A percentile compares a stretch with the other conserved stretches of the same genome.
Conservation (phyloP, 2,888 invertebrate species). For the Drosophila mettleri region DNA sequence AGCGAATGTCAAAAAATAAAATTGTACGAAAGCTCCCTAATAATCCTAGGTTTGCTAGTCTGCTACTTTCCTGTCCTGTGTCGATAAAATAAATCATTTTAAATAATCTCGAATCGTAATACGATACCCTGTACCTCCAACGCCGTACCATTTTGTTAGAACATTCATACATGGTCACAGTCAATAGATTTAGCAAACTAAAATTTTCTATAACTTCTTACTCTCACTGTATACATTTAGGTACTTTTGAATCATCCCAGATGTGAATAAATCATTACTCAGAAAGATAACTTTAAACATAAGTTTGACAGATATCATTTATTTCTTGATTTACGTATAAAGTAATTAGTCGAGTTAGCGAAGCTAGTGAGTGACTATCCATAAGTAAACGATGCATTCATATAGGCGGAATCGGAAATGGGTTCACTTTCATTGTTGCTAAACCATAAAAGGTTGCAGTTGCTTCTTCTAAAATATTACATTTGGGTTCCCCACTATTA, state of each 20-base stretch:
- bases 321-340: background rate
- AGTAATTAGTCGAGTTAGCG: background rate
- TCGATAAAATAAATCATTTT: background rate
- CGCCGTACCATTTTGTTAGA: too few species aligned
- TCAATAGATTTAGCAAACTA: background rate
- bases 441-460: too few species aligned
- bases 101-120: background rate
- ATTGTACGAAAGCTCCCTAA: slow-evolving; percentile 1
- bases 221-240: background rate
- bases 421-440: background rate
- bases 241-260: background rate
- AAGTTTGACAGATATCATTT: background rate
- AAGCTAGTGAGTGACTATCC: background rate
- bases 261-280: too few species aligned
- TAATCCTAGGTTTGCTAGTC: background rate
- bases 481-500: background rate
- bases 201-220: background rate
- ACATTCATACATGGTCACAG: too few species aligned
- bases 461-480: background rate
- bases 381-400: background rate
- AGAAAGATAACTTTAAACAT: too few species aligned
- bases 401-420: background rate
- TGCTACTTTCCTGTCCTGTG: background rate
- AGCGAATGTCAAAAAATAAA: slow-evolving; percentile 21
- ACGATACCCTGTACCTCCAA: too few species aligned